Base-by-base conservation (phyloP, 92 coral and sea anemone species). In the Galaxea fascicularis region DNA sequence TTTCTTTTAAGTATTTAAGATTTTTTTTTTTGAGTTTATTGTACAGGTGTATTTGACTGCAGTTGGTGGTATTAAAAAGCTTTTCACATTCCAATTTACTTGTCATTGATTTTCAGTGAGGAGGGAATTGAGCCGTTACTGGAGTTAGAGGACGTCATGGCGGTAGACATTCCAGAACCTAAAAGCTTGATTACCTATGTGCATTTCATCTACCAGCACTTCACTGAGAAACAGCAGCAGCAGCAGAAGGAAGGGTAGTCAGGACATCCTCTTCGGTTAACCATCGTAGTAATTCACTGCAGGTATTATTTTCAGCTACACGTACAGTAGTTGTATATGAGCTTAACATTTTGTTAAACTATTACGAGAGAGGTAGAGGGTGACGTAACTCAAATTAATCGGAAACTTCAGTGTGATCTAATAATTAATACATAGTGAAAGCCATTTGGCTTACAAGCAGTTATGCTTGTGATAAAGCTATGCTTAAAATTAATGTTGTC, bases 141-240 rank as follows among this genome's bases (percentile, higher is more conserved):
- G 72, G 99, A 96, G 54, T 77, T 96, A 74, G 98, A 96, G 28
- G 99, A 96, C 65, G 90, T 97, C 70, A 72, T 97, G 85, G 56
- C 93, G 6, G 86, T 89, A 27, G 81, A 91, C 4, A 88, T 85
- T 24, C 98, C 98, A 0, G 98, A 97, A 69, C 98, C 99, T 1
- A 92, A 90, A 74, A 97, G 99, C 62, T 82, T 94, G 52, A 94
- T 94, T 85, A 96, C 98, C 18, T 96, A 96, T 67, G 88, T 96
- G 59, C 98, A 95, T 72, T 95, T 90, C 70, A 89, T 96, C 69
- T 96, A 96, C 82, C 91, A 90, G 80, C 95, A 92, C 85, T 96
- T 96, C 84, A 56, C 83, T 15, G 98, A 94, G 21, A 91, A 91
- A 66, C 73, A 89, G 28, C 89, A 83, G 54, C 65, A 51, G 59